Evolutionary conservation across 1,140 invertebrate species (phyloP).

Genomic region (Archivesica marissinica): DNA sequence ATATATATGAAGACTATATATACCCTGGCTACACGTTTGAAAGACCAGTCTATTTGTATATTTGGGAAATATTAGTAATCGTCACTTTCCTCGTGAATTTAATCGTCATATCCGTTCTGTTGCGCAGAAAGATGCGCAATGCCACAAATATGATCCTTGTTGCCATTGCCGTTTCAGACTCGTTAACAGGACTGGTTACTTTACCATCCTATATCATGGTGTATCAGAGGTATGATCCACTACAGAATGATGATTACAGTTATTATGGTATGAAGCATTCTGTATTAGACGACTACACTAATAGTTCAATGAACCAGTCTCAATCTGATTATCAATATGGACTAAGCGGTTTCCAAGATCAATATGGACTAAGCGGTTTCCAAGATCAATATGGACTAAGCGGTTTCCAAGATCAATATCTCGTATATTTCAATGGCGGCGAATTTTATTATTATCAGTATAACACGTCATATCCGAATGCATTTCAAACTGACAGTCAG

Average conservation of each 20-base stretch:
- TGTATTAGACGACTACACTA: not conserved
- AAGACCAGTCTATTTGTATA: conserved; percentile 24
- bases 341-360: not conserved
- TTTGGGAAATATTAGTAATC: conserved; percentile 49
- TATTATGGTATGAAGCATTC: not conserved
- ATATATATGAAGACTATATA: not conserved
- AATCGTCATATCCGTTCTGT: conserved; percentile 1
- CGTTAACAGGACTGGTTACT: conserved; percentile 39
- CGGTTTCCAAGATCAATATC: not conserved
- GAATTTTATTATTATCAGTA: no score
- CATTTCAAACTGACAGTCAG: not conserved
- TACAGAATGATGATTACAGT: not conserved
- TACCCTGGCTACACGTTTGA: conserved; percentile 42
- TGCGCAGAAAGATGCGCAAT: conserved; percentile 51
- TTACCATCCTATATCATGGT: conserved; percentile 53
- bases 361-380: not conserved
- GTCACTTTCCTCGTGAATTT: conserved; percentile 10
- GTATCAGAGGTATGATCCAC: conserved; percentile 9
- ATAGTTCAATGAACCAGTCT: not conserved
- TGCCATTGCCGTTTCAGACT: conserved; percentile 47
- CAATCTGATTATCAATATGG: not conserved
- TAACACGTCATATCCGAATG: not conserved
- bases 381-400: not conserved
- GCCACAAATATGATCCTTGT: conserved; percentile 42
- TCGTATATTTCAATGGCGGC: not conserved